phyloP scores from a whole-genome alignment of 2,888 invertebrate genomes.

The Lycia hirtaria region DNA sequence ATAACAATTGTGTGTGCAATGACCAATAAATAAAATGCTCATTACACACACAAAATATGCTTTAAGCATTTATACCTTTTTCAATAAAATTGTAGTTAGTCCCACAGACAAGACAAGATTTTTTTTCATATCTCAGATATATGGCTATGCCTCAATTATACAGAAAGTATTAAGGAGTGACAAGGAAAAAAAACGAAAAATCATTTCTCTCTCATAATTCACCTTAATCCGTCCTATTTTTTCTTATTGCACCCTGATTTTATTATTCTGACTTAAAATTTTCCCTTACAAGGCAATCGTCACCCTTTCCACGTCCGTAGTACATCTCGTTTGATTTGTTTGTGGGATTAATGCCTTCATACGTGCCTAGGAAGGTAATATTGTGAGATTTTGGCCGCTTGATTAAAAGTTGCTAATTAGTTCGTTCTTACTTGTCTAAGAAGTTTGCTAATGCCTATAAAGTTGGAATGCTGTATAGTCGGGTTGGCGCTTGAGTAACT shows the following conservation, averaged over 20 bases:
- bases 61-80: no score
- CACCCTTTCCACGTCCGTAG: slow-evolving; percentile 60
- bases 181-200: background rate
- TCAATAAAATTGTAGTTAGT: no score
- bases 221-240: slow-evolving; percentile 41
- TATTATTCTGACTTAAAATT: slow-evolving; percentile 49
- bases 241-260: slow-evolving; percentile 53
- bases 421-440: slow-evolving; percentile 13
- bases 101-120: no score
- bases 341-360: slow-evolving; percentile 52
- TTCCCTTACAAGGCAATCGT: slow-evolving; percentile 55
- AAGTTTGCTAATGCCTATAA: slow-evolving; percentile 9
- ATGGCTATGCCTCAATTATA: no score
- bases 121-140: no score
- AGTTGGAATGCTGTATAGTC: slow-evolving; percentile 4
- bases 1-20: no score
- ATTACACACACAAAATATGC: no score
- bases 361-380: slow-evolving; percentile 45
- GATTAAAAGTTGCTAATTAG: slow-evolving; percentile 27
- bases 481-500: background rate
- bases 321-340: slow-evolving; percentile 63
- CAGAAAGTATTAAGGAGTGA: no score
- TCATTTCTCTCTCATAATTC: background rate
- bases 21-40: no score
- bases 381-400: slow-evolving; percentile 19